Conservation (phyloP, 2,113 vertebrate genomes). For the Crotalus viridis region DNA sequence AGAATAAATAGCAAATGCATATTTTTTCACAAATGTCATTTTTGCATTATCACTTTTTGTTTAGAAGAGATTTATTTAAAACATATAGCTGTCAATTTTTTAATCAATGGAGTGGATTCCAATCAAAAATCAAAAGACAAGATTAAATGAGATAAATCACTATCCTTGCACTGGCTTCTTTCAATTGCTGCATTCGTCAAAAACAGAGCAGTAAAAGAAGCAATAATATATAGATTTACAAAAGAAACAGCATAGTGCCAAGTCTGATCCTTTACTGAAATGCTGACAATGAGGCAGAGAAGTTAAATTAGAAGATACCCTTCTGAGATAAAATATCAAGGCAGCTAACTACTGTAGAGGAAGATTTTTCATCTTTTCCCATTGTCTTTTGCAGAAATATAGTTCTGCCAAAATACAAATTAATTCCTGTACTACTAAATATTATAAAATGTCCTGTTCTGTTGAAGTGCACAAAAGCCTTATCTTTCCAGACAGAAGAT, state of each 20-base stretch:
- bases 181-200: background rate
- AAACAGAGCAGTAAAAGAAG: background rate
- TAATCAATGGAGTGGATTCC: background rate
- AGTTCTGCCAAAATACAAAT: conserved; percentile 30
- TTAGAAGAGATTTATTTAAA: background rate
- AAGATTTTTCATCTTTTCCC: background rate
- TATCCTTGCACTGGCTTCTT: background rate
- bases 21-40: background rate
- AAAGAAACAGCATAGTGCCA: too few species aligned
- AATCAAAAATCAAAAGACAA: background rate
- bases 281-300: background rate
- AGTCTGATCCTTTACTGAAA: background rate
- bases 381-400: background rate
- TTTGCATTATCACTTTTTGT: background rate
- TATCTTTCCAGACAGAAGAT: background rate
- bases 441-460: background rate
- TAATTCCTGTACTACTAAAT: accelerated
- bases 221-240: background rate
- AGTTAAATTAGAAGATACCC: background rate
- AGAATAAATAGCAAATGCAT: background rate
- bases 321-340: background rate
- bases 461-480: accelerated
- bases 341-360: background rate
- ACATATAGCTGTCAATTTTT: background rate
- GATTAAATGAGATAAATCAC: background rate